Evolutionary conservation across 1,140 invertebrate species (phyloP), one percentile per base, ranked within the genome.

Genomic region (Paraescarpia echinospica): DNA sequence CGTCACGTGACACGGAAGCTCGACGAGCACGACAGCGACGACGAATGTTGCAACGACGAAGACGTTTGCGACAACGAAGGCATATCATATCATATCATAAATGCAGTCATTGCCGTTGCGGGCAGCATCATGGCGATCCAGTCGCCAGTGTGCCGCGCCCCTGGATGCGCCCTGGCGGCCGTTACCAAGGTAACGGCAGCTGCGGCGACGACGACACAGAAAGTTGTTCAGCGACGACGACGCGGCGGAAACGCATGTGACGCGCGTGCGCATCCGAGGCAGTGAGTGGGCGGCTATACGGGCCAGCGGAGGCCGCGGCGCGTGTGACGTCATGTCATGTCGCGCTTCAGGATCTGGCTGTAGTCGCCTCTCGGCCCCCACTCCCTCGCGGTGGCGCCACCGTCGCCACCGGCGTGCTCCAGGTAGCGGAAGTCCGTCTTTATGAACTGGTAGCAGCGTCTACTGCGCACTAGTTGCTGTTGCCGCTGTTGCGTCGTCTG

Each of bases 391-490:
- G 90, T 33, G 14, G 34, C n/a, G 89, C 89, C 34, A 33, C 89
- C 89, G 90, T 90, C 34, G 90, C 35, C 35, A 12, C 34, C 34
- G 90, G 34, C 90, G 90, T 90, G 35, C 34, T 41, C 90, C 90
- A 90, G 90, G n/a, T 90, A 90, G 35, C 18, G 18, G 90, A 90
- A 90, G 91, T 91, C 35, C 1, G 91, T 91, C 91, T 91, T 91
- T 8, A 91, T 91, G 91, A 91, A 91, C 35, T 91, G 91, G 35
- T 35, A 91, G 91, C 91, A 91, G 18, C n/a, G 90, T 34, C 59
- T 77, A 27, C 22, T 77, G 18, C 14, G 59, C 59, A 77, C 8
- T 18, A 9, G 48, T 51, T 51, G 22, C 59, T 77, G 59, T 77
- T 77, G 59, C 59, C 22, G 59, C 59, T 77, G 59, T 77, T 77